Conservation (phyloP, 1,140 invertebrate species). For the Steinernema feltiae region DNA sequence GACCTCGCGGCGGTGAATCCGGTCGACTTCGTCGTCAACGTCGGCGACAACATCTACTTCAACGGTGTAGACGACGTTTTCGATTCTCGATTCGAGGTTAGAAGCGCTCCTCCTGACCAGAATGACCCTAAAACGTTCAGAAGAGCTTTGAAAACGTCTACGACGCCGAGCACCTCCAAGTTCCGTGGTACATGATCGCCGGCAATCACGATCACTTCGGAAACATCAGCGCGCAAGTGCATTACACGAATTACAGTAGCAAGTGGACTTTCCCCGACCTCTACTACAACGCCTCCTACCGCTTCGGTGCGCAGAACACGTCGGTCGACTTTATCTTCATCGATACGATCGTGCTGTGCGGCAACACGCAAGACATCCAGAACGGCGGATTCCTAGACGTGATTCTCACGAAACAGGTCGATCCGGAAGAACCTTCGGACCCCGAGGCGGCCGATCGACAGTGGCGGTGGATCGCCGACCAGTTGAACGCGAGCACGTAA, state of each 20-base stretch:
- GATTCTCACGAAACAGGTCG: constrained; percentile 15
- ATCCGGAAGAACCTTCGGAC: constrained; percentile 33
- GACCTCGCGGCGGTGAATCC: constrained; percentile 19
- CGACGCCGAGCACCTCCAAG: constrained; percentile 45
- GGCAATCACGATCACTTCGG: constrained; percentile 63
- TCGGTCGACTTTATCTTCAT: constrained; percentile 60
- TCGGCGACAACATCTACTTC: constrained; percentile 48
- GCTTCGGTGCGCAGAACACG: constrained; percentile 32
- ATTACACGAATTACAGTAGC: constrained; percentile 58
- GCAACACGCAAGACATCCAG: constrained; percentile 56
- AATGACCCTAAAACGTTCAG: constrained; percentile 19
- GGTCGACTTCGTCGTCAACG: constrained; percentile 31
- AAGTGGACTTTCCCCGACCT: constrained; percentile 61
- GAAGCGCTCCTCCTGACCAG: not conserved
- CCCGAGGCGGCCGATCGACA: constrained; percentile 57
- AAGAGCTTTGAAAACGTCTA: constrained; percentile 39
- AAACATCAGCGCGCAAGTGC: constrained; percentile 59
- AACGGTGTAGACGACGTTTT: constrained; percentile 41
- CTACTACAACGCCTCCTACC: constrained; percentile 58
- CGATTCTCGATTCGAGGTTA: constrained; percentile 40
- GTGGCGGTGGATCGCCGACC: constrained; percentile 60
- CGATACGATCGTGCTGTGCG: constrained; percentile 61
- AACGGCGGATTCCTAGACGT: constrained; percentile 28
- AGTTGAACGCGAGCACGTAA: constrained; percentile 50
- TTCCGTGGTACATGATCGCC: constrained; percentile 61